These are phyloP conservation scores for Zygothrica quintamaculata DNA, from an alignment of 2,888 invertebrate genomes.

Conservation along the genomic window DNA sequence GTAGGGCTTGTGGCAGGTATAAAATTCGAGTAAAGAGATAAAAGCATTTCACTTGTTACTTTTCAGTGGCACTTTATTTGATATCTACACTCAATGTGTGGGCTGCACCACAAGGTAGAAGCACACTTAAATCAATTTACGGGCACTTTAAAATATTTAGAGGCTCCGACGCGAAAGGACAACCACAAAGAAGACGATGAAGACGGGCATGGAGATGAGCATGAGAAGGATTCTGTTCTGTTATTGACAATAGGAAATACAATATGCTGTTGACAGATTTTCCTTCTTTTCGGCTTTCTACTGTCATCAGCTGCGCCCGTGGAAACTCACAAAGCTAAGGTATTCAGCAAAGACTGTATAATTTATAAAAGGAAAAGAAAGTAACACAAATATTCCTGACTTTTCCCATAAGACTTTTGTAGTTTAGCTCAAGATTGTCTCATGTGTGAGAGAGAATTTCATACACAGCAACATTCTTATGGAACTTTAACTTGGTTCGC, in stretches of 20 bases:
- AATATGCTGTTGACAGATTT: slow-evolving; percentile 74
- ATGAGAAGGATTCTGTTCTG: neutral
- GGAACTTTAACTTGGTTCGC: neutral
- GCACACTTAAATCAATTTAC: slow-evolving; percentile 72
- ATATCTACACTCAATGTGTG: slow-evolving; percentile 22
- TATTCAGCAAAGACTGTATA: slow-evolving; percentile 44
- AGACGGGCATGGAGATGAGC: neutral
- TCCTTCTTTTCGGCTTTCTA: slow-evolving; percentile 65
- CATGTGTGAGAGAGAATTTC: slow-evolving; percentile 5
- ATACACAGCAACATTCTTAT: neutral
- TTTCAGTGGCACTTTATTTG: slow-evolving; percentile 24
- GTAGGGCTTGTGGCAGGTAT: neutral
- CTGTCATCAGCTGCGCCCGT: slow-evolving; percentile 33
- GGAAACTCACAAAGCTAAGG: slow-evolving; percentile 15
- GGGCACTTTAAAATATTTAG: slow-evolving; percentile 73
- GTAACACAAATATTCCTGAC: slow-evolving; percentile 55
- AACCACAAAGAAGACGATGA: neutral
- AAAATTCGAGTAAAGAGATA: slow-evolving; percentile 10
- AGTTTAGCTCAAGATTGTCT: slow-evolving; percentile 14
- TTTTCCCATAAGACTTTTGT: slow-evolving; percentile 39
- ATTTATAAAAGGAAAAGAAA: slow-evolving; percentile 36
- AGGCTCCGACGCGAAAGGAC: slow-evolving; percentile 31
- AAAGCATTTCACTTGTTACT: slow-evolving; percentile 20
- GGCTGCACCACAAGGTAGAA: slow-evolving; percentile 18
- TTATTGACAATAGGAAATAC: slow-evolving; percentile 50